Conservation (phyloP, 1,140 invertebrate species). For the Myzus persicae region DNA sequence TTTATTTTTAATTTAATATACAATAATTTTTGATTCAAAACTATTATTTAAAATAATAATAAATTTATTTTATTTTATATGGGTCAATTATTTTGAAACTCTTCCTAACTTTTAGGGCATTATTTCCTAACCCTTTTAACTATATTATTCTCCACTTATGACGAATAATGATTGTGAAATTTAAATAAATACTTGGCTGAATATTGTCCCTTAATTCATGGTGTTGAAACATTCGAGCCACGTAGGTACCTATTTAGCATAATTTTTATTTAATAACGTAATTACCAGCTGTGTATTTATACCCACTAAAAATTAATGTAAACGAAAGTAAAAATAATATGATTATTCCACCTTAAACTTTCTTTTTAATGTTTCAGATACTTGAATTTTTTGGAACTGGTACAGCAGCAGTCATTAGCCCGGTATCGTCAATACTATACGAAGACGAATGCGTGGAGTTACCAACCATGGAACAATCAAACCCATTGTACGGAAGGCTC, state of each 20-base stretch:
- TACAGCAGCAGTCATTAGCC: slow-evolving; percentile 92
- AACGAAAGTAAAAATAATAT: neutral
- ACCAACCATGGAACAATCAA: slow-evolving; percentile 77
- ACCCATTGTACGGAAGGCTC: slow-evolving; percentile 74
- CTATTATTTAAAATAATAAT: too few species aligned
- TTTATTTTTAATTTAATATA: too few species aligned
- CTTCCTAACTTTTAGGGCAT: too few species aligned
- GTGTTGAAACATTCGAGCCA: neutral
- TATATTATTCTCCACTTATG: too few species aligned
- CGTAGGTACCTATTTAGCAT: neutral
- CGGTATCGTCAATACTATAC: slow-evolving; percentile 83
- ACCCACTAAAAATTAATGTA: too few species aligned
- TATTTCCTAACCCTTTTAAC: too few species aligned
- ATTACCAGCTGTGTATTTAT: neutral
- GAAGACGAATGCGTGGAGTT: slow-evolving; percentile 72
- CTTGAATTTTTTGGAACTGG: slow-evolving; percentile 94
- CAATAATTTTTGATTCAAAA: too few species aligned
- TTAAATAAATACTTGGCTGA: neutral
- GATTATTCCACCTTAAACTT: neutral
- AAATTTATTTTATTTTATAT: too few species aligned
- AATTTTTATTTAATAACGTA: neutral
- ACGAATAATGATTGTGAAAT: neutral
- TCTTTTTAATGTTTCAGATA: slow-evolving; percentile 70
- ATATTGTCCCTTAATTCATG: neutral
- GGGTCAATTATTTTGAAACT: too few species aligned